Evolutionary conservation across 2,113 vertebrate species (phyloP), one percentile per base, ranked within the genome.

Genomic region (Cyanoliseus patagonus): DNA sequence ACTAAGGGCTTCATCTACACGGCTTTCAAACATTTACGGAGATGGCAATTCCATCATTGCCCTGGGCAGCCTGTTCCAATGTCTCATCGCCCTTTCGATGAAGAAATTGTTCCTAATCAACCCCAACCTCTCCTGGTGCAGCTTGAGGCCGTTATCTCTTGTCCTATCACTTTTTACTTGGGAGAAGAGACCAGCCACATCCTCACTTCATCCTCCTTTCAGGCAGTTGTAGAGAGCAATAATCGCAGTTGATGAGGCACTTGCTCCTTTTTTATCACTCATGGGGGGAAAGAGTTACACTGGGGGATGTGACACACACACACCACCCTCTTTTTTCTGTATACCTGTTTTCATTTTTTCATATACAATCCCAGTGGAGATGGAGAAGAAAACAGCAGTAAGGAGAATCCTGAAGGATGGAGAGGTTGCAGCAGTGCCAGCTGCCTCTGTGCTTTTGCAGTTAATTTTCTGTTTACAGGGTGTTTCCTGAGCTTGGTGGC

Each of bases 391-490:
- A 88, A 76, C 2, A 53, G 23, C 41, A 61, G 11, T 52, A 28
- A 77, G 53, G 37, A 76, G 33, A 90, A 62, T 51, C 33, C 19
- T 69, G 62, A 74, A 88, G 84, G 90, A 86, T 62, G 25, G 51
- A 61, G 22, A 41, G 64, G 23, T 16, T 70, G 86, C 68, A 61
- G 51, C 57, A 68, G 57, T 66, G 35, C 80, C 81, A 89, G 62
- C 52, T 86, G 59, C 25, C 78, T 44, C 44, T 46, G 25, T 63
- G 69, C 41, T 75, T 55, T 73, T 69, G 61, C 61, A 57, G 67
- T 86, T 94, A 85, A 44, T 91, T 95, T 95, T 80, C 77, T 74
- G n/a, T 62, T 72, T 82, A 57, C 42, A 16, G 24, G 81, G 83
- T 72, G 72, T 69, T 92, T 42, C 33, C 68, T 19, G 57, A 72